These are phyloP conservation scores for Myotis myotis DNA, from an alignment of 2,797 vertebrate species.

Conservation along the genomic window DNA sequence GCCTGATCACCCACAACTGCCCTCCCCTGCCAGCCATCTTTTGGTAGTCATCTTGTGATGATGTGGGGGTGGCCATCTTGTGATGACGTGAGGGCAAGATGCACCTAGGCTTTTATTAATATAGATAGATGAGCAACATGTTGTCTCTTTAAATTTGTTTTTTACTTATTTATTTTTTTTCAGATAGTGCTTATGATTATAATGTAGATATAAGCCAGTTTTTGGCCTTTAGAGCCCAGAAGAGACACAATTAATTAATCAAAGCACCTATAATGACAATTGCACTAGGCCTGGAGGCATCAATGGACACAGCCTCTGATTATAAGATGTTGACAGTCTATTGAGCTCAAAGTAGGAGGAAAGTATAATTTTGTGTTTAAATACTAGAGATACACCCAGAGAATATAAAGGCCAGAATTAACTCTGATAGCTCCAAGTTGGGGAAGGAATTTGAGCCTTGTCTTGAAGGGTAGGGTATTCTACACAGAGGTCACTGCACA, in stretches of 20 bases:
- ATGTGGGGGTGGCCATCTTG: no score
- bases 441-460: neutral
- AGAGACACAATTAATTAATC: neutral
- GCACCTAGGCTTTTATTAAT: no score
- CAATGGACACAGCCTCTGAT: neutral
- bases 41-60: no score
- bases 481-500: neutral
- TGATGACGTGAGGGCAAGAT: no score
- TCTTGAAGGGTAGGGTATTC: neutral
- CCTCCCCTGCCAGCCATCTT: no score
- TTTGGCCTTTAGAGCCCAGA: neutral
- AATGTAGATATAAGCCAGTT: neutral
- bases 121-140: neutral
- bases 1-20: no score
- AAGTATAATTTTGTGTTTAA: neutral
- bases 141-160: neutral
- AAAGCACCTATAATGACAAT: neutral
- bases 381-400: neutral
- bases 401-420: neutral
- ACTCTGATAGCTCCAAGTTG: neutral
- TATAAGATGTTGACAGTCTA: neutral
- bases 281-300: neutral
- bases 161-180: neutral
- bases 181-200: neutral
- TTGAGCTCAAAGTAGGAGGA: neutral